Conservation (phyloP, 2,113 vertebrate species). For the Marmota flaviventris region DNA sequence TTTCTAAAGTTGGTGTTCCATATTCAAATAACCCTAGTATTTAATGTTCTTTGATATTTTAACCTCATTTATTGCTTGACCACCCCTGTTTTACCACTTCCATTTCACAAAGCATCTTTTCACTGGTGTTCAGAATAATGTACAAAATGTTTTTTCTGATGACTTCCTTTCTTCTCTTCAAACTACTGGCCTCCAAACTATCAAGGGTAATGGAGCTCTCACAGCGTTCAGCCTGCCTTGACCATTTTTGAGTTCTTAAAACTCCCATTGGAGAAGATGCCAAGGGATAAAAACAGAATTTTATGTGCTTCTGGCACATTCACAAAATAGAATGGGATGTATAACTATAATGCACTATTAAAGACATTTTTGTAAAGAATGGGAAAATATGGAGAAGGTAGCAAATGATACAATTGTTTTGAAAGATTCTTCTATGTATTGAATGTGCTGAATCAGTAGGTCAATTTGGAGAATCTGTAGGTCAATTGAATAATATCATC, state of each 20-base stretch:
- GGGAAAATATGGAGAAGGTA: background rate
- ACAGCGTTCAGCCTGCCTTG: constrained; percentile 7
- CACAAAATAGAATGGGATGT: background rate
- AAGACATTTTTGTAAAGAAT: background rate
- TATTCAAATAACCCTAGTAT: background rate
- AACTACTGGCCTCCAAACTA: background rate
- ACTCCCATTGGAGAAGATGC: background rate
- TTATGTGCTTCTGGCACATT: background rate
- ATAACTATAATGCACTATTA: too few relatives aligned
- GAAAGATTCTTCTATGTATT: background rate
- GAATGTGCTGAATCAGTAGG: too few relatives aligned
- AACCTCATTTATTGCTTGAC: background rate
- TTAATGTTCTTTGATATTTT: constrained; percentile 42
- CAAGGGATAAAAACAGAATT: background rate
- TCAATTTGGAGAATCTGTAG: background rate
- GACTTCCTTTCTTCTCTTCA: constrained; percentile 49
- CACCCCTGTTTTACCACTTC: background rate
- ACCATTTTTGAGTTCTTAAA: constrained; percentile 12
- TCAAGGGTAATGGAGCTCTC: background rate
- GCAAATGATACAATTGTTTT: background rate
- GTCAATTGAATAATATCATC: background rate
- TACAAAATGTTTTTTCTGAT: background rate
- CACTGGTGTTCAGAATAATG: background rate
- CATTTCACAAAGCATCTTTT: constrained; percentile 12
- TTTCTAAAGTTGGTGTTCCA: constrained; percentile 29